These are phyloP conservation scores for Ctenomys sociabilis DNA, from an alignment of 2,113 vertebrate species.

Conservation along the genomic window DNA sequence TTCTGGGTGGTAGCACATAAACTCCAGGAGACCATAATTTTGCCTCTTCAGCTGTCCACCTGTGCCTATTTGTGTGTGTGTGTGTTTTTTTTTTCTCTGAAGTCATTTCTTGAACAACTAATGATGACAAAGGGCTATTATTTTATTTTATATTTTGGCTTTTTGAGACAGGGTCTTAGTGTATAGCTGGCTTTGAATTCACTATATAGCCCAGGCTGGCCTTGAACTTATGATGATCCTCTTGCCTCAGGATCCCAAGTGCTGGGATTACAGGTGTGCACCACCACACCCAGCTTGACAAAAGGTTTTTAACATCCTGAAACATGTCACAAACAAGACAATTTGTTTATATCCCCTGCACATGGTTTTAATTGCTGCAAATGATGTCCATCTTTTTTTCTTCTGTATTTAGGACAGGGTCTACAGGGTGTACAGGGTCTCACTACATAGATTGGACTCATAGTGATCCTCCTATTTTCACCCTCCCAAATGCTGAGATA, in stretches of 20 bases:
- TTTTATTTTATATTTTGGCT: not conserved
- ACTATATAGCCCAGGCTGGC: not conserved
- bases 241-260: not conserved
- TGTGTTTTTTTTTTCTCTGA: slow-evolving; percentile 33
- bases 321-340: slow-evolving; percentile 29
- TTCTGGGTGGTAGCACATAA: slow-evolving; percentile 37
- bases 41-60: slow-evolving; percentile 39
- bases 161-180: not conserved
- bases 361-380: slow-evolving; percentile 26
- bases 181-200: not conserved
- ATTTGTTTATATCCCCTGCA: not conserved
- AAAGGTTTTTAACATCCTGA: not conserved
- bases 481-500: too few species aligned
- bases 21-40: slow-evolving; percentile 39
- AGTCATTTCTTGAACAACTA: slow-evolving; percentile 62
- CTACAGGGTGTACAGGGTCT: too few species aligned
- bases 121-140: not conserved
- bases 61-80: not conserved
- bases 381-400: slow-evolving; percentile 30
- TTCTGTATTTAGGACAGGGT: too few species aligned
- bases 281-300: not conserved
- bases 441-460: too few species aligned
- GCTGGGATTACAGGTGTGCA: not conserved
- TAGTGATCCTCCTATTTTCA: too few species aligned
- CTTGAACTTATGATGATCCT: not conserved